phyloP scores from a whole-genome alignment of 37 sponge, comb jelly and placozoan species.

The Halichondria panicea region DNA sequence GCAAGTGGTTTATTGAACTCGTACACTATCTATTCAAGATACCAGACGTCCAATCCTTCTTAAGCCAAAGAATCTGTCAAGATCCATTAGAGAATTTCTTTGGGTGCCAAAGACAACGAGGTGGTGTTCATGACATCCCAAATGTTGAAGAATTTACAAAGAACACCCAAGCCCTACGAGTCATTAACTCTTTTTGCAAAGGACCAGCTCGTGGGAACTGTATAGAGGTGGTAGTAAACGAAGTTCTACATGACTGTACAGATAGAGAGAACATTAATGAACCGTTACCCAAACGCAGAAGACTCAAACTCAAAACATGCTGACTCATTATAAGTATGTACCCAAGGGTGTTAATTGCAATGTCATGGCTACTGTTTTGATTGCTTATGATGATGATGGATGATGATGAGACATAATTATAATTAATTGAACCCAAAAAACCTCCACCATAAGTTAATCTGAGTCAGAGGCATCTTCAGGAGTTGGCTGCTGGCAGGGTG shows the following conservation, averaged over 20 bases:
- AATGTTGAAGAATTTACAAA: conserved; percentile 35
- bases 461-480: no score
- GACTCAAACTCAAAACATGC: neutral
- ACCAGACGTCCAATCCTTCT: conserved; percentile 10
- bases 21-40: conserved; percentile 29
- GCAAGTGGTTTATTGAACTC: conserved; percentile 26
- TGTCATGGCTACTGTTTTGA: no score
- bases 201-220: conserved; percentile 14
- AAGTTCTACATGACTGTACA: no score
- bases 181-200: conserved; percentile 18
- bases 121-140: conserved; percentile 3
- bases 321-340: no score
- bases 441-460: no score
- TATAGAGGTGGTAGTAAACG: no score
- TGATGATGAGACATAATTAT: no score
- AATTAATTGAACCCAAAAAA: no score
- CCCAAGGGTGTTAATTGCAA: no score
- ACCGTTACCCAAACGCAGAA: neutral
- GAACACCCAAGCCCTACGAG: conserved; percentile 39
- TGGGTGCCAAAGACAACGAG: conserved; percentile 3
- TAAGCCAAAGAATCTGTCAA: conserved; percentile 35
- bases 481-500: no score
- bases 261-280: neutral
- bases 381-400: no score
- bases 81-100: conserved; percentile 30